Percentiles rank a stretch among this genome's conserved stretches.
Evolutionary conservation across 1,140 invertebrate species (phyloP).

Genomic region (Drepana arcuata): DNA sequence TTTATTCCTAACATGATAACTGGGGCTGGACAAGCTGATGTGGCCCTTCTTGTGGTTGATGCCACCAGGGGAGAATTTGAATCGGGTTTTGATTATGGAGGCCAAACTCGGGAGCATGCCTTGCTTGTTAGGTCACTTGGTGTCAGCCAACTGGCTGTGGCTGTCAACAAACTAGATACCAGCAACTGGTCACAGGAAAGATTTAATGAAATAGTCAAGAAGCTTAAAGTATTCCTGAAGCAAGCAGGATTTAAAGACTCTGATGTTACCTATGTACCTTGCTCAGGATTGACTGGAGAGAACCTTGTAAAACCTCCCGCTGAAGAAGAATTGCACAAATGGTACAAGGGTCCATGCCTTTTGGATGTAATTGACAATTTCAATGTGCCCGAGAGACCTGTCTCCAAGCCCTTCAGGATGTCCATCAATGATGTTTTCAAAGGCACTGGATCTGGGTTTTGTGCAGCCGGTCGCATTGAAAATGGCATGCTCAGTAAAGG

Average conservation of each 20-base stretch:
- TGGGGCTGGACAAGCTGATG: conserved; percentile 97
- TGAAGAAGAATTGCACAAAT: conserved; percentile 79
- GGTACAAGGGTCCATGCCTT: conserved; percentile 90
- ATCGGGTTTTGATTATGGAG: conserved; percentile 97
- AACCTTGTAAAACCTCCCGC: conserved; percentile 85
- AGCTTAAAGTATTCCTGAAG: conserved; percentile 91
- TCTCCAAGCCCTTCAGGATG: conserved; percentile 92
- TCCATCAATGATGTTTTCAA: conserved; percentile 97
- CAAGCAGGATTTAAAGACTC: conserved; percentile 94
- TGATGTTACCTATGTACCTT: conserved; percentile 94
- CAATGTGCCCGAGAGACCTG: conserved; percentile 85
- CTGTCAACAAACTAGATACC: conserved; percentile 90
- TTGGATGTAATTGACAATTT: conserved; percentile 90
- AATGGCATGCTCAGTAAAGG: conserved; percentile 88
- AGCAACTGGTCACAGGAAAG: conserved; percentile 84
- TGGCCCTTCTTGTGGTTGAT: conserved; percentile 96
- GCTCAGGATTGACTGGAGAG: conserved; percentile 94
- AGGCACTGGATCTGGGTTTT: conserved; percentile 89
- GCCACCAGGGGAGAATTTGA: conserved; percentile 97
- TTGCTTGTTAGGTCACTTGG: conserved; percentile 91
- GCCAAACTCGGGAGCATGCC: conserved; percentile 98
- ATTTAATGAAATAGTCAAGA: conserved; percentile 89
- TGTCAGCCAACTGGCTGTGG: conserved; percentile 88
- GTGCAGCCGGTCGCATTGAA: conserved; percentile 92
- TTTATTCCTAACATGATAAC: conserved; percentile 99